Evolutionary conservation across 2,888 invertebrate genomes (phyloP).

Genomic region (Tetranychus truncatus): DNA sequence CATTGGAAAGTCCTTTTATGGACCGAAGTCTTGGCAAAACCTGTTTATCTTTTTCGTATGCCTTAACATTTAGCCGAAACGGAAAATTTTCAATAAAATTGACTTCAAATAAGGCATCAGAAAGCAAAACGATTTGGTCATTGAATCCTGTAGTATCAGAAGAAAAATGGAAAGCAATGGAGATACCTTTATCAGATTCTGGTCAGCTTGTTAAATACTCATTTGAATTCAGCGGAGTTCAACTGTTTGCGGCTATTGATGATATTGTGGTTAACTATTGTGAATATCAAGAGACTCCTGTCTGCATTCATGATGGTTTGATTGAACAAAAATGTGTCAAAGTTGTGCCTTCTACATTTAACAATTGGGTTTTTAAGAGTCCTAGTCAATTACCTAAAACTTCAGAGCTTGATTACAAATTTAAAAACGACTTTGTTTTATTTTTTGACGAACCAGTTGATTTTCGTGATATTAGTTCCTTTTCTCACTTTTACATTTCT

Average conservation of each 20-base stretch:
- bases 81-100: background rate
- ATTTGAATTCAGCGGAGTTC: background rate
- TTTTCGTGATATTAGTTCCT: background rate
- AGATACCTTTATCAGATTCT: background rate
- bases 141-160: background rate
- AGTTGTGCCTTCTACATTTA: background rate
- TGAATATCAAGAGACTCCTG: background rate
- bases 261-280: background rate
- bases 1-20: background rate
- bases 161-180: background rate
- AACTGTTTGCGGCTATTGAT: background rate
- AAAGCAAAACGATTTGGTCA: background rate
- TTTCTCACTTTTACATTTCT: background rate
- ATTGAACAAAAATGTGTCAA: background rate
- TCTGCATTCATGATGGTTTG: background rate
- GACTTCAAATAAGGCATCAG: background rate
- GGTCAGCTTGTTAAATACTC: background rate
- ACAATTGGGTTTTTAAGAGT: background rate
- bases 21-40: background rate
- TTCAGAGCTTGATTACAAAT: background rate
- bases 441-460: background rate
- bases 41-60: background rate
- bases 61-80: background rate
- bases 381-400: background rate
- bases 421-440: background rate